A percentile compares a stretch with the other conserved stretches of the same genome.
Evolutionary conservation across 2,888 invertebrate species (phyloP).

Genomic region (Rugalucina vietnamica): DNA sequence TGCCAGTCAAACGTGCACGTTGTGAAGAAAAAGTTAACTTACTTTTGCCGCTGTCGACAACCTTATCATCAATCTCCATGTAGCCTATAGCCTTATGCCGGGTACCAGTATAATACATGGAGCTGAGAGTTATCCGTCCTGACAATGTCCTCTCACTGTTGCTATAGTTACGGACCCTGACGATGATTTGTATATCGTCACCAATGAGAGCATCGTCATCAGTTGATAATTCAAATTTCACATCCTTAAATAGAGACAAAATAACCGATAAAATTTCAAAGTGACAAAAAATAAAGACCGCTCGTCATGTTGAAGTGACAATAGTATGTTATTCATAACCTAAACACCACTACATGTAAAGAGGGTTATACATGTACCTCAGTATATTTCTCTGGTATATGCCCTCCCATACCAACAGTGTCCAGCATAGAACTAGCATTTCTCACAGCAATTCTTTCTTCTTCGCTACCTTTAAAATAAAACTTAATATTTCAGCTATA

Average conservation of each 20-base stretch:
- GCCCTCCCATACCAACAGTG: neutral
- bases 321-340: too few species aligned
- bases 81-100: neutral
- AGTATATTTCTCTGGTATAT: neutral
- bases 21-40: too few species aligned
- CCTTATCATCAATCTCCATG: neutral
- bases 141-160: neutral
- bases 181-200: neutral
- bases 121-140: neutral
- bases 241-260: neutral
- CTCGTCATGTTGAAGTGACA: too few species aligned
- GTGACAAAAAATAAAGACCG: neutral
- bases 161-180: neutral
- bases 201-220: neutral
- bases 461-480: too few species aligned
- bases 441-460: neutral
- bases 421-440: neutral
- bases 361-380: too few species aligned
- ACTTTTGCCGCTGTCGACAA: neutral
- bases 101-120: neutral
- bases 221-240: neutral
- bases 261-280: neutral
- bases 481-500: too few species aligned
- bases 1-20: too few species aligned
- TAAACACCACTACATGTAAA: too few species aligned